Evolutionary conservation across 2,888 invertebrate species (phyloP).

Genomic region (Uloborus plumipes): DNA sequence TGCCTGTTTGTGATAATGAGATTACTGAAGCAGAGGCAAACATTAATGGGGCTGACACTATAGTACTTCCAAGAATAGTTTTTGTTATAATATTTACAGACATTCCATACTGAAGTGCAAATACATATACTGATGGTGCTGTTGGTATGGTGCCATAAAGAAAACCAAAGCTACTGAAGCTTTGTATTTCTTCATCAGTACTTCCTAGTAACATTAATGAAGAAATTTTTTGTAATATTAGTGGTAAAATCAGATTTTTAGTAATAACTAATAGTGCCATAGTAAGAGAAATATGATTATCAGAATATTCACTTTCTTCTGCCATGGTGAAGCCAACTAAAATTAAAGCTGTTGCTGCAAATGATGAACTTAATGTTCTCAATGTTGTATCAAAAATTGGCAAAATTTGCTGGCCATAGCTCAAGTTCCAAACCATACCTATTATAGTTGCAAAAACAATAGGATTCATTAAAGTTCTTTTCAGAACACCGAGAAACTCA

Average conservation of each 20-base stretch:
- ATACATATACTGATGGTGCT: conserved; percentile 96
- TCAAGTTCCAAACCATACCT: conserved; percentile 80
- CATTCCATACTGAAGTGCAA: conserved; percentile 87
- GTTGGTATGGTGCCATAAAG: conserved; percentile 96
- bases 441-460: conserved; percentile 92
- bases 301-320: conserved; percentile 12
- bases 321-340: conserved; percentile 92
- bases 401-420: conserved; percentile 59
- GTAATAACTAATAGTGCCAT: conserved; percentile 90
- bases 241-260: conserved; percentile 86
- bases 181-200: conserved; percentile 82
- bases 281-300: conserved; percentile 79
- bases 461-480: conserved; percentile 87
- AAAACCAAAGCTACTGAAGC: conserved; percentile 92
- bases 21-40: conserved; percentile 95
- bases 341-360: conserved; percentile 91
- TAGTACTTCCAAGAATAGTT: conserved; percentile 90
- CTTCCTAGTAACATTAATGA: conserved; percentile 76
- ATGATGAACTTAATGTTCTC: conserved; percentile 75
- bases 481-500: conserved; percentile 68
- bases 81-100: conserved; percentile 65
- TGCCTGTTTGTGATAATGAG: conserved; percentile 77
- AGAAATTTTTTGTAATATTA: conserved; percentile 88
- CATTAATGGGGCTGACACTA: conserved; percentile 94
- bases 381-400: conserved; percentile 57